Conservation (phyloP, 2,888 invertebrate species). For the Napeogenes inachia region DNA sequence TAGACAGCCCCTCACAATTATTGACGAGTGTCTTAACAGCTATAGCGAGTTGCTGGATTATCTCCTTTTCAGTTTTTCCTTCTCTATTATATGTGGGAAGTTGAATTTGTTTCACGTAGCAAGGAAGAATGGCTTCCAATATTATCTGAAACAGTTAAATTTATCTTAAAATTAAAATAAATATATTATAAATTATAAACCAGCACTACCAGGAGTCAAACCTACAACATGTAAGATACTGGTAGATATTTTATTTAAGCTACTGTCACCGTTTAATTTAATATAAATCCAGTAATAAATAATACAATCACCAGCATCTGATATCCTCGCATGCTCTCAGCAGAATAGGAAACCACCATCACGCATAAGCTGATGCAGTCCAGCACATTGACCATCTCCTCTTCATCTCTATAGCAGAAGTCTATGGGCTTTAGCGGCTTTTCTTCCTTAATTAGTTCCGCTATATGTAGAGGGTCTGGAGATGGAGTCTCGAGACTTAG, state of each 20-base stretch:
- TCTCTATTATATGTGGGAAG: slow-evolving; percentile 91
- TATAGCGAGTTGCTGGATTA: slow-evolving; percentile 94
- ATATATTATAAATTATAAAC: too few species aligned
- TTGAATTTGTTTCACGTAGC: slow-evolving; percentile 96
- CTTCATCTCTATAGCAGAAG: slow-evolving; percentile 99
- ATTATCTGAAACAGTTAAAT: slow-evolving; percentile 82
- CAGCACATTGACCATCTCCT: slow-evolving; percentile 96
- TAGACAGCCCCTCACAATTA: slow-evolving; percentile 96
- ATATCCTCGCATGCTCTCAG: slow-evolving; percentile 94
- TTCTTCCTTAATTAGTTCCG: slow-evolving; percentile 92
- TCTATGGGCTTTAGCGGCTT: slow-evolving; percentile 96
- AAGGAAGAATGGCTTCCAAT: slow-evolving; percentile 96
- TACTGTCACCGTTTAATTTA: too few species aligned
- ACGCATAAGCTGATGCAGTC: slow-evolving; percentile 99
- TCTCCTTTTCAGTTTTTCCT: slow-evolving; percentile 95
- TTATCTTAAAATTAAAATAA: background rate
- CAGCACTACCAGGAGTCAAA: too few species aligned
- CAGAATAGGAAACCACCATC: slow-evolving; percentile 98
- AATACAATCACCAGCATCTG: slow-evolving; percentile 87
- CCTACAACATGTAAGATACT: too few species aligned
- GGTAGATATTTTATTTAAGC: too few species aligned
- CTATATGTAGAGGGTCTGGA: slow-evolving; percentile 95
- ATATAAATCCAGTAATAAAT: background rate
- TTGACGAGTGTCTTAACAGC: slow-evolving; percentile 97
- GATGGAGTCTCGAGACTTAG: slow-evolving; percentile 95